Percentiles rank a stretch among this genome's conserved stretches.
These are phyloP conservation scores for Clarias gariepinus DNA, from an alignment of 2,113 vertebrate genomes.

Conservation along the genomic window DNA sequence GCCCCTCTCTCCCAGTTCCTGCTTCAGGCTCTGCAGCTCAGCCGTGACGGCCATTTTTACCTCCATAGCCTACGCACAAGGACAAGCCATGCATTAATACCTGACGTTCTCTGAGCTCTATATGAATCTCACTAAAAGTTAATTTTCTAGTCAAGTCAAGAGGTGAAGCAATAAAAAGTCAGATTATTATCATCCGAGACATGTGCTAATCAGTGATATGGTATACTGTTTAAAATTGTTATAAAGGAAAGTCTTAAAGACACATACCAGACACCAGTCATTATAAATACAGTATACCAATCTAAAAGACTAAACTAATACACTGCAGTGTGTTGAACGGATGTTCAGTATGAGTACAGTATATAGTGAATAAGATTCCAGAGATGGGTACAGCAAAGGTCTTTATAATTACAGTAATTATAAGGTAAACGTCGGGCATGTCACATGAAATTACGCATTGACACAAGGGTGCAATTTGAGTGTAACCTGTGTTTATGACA, in stretches of 20 bases:
- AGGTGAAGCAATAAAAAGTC: neutral
- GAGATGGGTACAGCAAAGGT: neutral
- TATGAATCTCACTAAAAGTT: neutral
- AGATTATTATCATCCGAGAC: neutral
- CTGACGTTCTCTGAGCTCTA: neutral
- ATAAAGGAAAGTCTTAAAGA: neutral
- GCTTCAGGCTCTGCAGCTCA: conserved; percentile 70
- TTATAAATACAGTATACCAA: neutral
- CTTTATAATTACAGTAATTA: neutral
- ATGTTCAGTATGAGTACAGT: neutral
- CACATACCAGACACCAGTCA: neutral
- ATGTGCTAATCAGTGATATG: conserved; percentile 1
- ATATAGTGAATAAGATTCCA: neutral
- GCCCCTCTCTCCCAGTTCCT: conserved; percentile 65
- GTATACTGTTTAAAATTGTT: neutral
- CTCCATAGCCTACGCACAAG: conserved; percentile 66
- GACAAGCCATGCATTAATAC: neutral
- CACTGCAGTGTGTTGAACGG: neutral
- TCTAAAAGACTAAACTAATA: neutral
- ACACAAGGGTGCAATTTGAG: neutral
- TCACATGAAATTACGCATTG: neutral
- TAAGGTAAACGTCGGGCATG: neutral
- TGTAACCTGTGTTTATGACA: no score
- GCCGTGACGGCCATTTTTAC: conserved; percentile 67
- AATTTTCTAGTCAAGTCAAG: neutral